Evolutionary conservation across 1,140 invertebrate genomes (phyloP).

Genomic region (Drosophila trapezifrons): DNA sequence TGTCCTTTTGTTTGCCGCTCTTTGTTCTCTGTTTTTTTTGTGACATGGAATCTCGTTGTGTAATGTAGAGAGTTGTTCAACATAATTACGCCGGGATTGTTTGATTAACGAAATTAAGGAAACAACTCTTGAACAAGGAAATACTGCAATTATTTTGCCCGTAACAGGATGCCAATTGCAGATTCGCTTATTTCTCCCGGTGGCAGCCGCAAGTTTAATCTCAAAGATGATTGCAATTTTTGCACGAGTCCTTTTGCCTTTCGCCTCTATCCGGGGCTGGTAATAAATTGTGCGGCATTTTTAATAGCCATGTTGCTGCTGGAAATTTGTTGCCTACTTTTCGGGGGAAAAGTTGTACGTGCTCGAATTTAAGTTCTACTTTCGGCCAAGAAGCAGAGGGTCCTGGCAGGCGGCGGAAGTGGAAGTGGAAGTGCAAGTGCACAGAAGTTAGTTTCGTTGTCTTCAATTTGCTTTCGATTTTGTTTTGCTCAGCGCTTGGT

Average conservation of each 20-base stretch:
- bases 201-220: constrained; percentile 28
- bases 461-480: constrained; percentile 82
- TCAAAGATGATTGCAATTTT: constrained; percentile 54
- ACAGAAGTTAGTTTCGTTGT: constrained; percentile 66
- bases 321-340: constrained; percentile 59
- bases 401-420: constrained; percentile 32
- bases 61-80: constrained; percentile 10
- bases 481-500: constrained; percentile 56
- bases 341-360: constrained; percentile 63
- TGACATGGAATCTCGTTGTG: constrained; percentile 12
- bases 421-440: constrained; percentile 40
- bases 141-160: background rate
- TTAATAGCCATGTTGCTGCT: constrained; percentile 59
- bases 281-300: constrained; percentile 77
- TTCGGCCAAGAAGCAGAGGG: constrained; percentile 1
- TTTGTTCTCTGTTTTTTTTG: background rate
- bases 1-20: constrained; percentile 13
- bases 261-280: constrained; percentile 23
- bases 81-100: constrained; percentile 7
- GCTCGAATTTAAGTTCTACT: constrained; percentile 71
- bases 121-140: background rate
- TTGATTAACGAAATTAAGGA: constrained; percentile 7
- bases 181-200: background rate
- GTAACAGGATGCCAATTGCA: constrained; percentile 7
- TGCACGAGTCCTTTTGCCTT: constrained; percentile 35